phyloP scores from a whole-genome alignment of 2,797 vertebrate species.

The Argentina silus region DNA sequence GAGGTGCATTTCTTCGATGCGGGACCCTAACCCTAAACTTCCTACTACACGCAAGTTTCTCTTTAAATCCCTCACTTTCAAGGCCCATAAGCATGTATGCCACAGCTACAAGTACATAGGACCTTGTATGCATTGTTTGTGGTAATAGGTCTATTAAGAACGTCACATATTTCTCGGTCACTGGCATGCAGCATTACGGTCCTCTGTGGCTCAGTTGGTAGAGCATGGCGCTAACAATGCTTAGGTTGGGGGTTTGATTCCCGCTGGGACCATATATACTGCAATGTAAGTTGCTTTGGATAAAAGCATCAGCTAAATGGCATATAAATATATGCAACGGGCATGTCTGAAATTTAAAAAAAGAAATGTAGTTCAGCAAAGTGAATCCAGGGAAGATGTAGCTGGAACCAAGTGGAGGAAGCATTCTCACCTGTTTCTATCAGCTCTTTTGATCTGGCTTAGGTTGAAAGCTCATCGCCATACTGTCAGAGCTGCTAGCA shows the following conservation, averaged over 20 bases:
- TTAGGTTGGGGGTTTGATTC: too few relatives aligned
- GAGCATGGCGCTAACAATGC: too few relatives aligned
- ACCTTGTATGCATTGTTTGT: neutral
- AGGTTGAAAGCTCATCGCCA: neutral
- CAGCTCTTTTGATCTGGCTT: slow-evolving; percentile 11
- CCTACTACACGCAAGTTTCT: neutral
- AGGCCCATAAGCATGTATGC: slow-evolving; percentile 14
- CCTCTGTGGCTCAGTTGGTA: too few relatives aligned
- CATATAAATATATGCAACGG: neutral
- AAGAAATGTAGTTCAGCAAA: neutral
- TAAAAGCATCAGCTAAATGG: too few relatives aligned
- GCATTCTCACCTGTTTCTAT: neutral
- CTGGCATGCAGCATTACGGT: neutral
- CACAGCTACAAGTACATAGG: slow-evolving; percentile 2
- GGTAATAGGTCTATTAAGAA: slow-evolving; percentile 6
- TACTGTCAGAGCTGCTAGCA: neutral
- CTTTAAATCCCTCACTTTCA: slow-evolving; percentile 13
- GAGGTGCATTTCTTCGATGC: too few relatives aligned
- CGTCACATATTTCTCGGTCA: slow-evolving; percentile 12
- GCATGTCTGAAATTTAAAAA: slow-evolving; percentile 4
- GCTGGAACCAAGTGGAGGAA: neutral
- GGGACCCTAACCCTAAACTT: too few relatives aligned
- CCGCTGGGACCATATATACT: too few relatives aligned
- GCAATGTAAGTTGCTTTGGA: too few relatives aligned
- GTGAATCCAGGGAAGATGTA: neutral